Evolutionary conservation across 2,888 invertebrate genomes (phyloP).

Genomic region (Lithophane ornitopus): DNA sequence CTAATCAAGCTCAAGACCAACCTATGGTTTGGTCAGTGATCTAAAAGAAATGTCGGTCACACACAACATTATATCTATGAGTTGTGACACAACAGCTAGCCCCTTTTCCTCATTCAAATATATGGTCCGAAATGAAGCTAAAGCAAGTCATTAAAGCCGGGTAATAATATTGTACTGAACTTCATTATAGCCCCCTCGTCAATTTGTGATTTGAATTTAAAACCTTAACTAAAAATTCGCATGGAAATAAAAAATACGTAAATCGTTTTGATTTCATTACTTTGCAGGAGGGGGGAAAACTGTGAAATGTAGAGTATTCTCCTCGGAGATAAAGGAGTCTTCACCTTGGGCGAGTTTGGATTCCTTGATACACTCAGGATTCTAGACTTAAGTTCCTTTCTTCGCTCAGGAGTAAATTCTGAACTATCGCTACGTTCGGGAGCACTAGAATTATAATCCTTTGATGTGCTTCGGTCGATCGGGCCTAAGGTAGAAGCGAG

Average conservation of each 20-base stretch:
- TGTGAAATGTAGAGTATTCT: background rate
- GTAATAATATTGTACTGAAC: background rate
- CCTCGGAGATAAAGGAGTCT: too few species aligned
- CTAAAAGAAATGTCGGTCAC: too few species aligned
- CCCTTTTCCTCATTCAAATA: too few species aligned
- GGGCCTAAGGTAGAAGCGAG: too few species aligned
- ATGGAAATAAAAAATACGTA: background rate
- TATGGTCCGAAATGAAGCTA: too few species aligned
- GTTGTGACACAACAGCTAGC: too few species aligned
- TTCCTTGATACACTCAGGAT: background rate
- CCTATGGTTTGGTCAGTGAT: too few species aligned
- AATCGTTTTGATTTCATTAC: background rate
- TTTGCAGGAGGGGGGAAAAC: too few species aligned
- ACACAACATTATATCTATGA: too few species aligned
- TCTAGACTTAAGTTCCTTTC: background rate
- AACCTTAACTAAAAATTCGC: too few species aligned
- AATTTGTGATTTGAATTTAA: background rate
- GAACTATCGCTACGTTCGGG: background rate
- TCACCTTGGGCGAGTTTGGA: background rate
- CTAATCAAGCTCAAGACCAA: background rate
- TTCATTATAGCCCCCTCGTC: background rate
- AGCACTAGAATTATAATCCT: background rate
- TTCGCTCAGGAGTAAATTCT: background rate
- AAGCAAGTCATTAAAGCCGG: too few species aligned
- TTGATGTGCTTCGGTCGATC: background rate